These are phyloP conservation scores for Anguilla rostrata DNA, from an alignment of 2,113 vertebrate species.

Conservation along the genomic window DNA sequence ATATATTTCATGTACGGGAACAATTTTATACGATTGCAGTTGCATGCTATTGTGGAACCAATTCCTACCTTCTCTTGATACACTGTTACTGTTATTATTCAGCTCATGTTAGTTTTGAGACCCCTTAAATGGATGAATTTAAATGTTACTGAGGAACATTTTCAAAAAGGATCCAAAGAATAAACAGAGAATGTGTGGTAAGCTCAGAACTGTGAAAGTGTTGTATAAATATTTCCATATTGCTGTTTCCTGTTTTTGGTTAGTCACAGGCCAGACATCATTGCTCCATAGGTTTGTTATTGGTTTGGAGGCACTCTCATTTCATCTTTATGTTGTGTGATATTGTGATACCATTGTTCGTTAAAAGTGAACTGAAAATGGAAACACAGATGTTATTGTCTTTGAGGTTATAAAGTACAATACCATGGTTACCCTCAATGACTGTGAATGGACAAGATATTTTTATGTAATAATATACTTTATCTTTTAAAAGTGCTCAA, in stretches of 20 bases:
- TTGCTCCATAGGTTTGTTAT: not conserved
- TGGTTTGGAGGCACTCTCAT: not conserved
- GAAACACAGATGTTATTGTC: not conserved
- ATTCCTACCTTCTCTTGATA: not conserved
- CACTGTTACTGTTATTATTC: not conserved
- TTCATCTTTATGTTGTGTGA: not conserved
- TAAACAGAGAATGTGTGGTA: not conserved
- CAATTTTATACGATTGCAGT: not conserved
- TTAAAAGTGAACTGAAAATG: conserved; percentile 9
- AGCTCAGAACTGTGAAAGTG: not conserved
- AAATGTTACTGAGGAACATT: not conserved
- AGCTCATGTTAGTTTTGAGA: not conserved
- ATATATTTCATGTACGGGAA: not conserved
- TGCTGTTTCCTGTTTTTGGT: not conserved
- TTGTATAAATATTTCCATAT: not conserved
- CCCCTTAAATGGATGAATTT: not conserved
- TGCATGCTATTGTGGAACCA: too few relatives aligned
- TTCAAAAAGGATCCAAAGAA: not conserved
- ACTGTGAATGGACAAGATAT: not conserved
- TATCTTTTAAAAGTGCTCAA: too few relatives aligned
- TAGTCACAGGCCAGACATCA: not conserved
- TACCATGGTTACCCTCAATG: not conserved
- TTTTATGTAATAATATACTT: not conserved
- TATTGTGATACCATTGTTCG: not conserved
- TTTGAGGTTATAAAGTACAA: not conserved